phyloP scores from a whole-genome alignment of 2,888 invertebrate genomes.

The Morinoia aosen region DNA sequence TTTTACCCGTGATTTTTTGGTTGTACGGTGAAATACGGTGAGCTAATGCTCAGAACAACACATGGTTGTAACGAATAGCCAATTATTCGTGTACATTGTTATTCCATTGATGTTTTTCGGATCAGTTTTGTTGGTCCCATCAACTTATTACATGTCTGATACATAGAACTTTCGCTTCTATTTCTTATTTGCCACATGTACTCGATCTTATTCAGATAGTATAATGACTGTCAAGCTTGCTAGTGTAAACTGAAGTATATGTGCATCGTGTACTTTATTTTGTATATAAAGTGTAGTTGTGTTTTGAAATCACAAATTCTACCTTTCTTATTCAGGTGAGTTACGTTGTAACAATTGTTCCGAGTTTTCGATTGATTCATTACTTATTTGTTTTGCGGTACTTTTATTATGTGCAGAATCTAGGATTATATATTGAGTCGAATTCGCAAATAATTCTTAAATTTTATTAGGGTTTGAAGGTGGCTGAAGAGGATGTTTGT shows the following conservation, averaged over 20 bases:
- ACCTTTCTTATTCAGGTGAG: neutral
- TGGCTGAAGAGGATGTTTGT: no score
- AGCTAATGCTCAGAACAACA: neutral
- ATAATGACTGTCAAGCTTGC: neutral
- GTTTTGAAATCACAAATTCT: neutral
- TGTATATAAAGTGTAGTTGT: neutral
- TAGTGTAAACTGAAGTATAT: neutral
- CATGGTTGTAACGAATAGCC: neutral
- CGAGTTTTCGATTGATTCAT: no score
- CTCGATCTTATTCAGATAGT: neutral
- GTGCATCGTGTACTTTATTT: neutral
- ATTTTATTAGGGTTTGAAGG: no score
- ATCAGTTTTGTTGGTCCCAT: neutral
- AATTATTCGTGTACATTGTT: neutral
- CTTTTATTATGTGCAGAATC: no score
- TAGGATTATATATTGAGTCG: no score
- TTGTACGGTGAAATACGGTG: neutral
- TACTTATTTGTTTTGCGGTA: no score
- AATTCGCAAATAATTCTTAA: no score
- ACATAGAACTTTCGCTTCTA: neutral
- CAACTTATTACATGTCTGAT: neutral
- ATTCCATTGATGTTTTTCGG: neutral
- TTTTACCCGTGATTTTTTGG: neutral
- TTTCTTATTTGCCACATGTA: neutral
- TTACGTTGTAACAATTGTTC: neutral